These are phyloP conservation scores for Solenodon paradoxus DNA, from an alignment of 2,113 vertebrate species.

Conservation along the genomic window DNA sequence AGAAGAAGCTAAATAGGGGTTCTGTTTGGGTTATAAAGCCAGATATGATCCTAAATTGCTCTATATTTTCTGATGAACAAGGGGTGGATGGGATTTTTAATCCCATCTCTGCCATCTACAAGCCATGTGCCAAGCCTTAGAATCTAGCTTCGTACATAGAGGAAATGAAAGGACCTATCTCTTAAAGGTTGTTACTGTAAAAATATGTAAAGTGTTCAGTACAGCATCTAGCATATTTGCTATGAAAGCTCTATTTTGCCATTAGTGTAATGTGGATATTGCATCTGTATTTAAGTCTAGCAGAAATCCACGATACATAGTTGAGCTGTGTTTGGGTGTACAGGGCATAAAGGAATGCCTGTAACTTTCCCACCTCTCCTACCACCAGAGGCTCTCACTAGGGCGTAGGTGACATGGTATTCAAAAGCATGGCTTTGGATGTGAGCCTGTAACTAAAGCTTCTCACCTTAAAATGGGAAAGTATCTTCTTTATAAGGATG, in stretches of 20 bases:
- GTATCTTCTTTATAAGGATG: not conserved
- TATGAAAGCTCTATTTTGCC: not conserved
- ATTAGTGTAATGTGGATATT: not conserved
- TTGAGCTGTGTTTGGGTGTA: not conserved
- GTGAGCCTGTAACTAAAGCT: not conserved
- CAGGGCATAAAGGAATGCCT: not conserved
- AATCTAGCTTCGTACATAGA: not conserved
- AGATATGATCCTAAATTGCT: not conserved
- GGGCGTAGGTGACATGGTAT: not conserved
- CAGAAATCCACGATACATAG: not conserved
- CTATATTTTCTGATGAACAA: not conserved
- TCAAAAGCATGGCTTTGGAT: not conserved
- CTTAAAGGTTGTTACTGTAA: not conserved
- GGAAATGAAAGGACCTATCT: not conserved
- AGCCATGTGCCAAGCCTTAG: not conserved
- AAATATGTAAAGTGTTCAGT: not conserved
- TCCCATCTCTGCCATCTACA: not conserved
- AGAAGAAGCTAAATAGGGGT: not conserved
- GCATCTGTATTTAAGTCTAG: not conserved
- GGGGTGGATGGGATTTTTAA: not conserved
- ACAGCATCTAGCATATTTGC: fast-evolving
- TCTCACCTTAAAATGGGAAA: not conserved
- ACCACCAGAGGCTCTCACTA: not conserved
- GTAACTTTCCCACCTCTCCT: not conserved
- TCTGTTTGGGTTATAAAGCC: not conserved